Conservation (phyloP, 2,888 invertebrate species). For the Tuberolachnus salignus region DNA sequence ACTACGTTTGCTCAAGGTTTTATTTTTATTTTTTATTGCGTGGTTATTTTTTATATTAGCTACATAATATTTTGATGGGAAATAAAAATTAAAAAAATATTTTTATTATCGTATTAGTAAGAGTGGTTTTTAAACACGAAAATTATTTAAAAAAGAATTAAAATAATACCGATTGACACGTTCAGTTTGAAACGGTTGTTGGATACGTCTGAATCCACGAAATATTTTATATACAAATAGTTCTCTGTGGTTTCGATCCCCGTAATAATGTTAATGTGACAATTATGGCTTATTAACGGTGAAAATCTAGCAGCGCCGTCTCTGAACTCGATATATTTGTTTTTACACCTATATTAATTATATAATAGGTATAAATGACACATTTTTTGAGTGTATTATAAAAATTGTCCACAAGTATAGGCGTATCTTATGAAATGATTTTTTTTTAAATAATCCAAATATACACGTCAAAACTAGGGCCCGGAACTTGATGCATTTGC, state of each 20-base stretch:
- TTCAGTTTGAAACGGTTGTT: constrained; percentile 71
- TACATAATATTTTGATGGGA: no score
- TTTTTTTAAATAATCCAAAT: no score
- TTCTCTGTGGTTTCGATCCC: constrained; percentile 67
- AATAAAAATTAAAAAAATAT: no score
- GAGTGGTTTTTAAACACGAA: no score
- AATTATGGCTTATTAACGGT: constrained; percentile 71
- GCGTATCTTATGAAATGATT: background rate
- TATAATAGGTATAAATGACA: background rate
- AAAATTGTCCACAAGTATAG: background rate
- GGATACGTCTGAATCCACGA: constrained; percentile 73
- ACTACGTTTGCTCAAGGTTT: no score
- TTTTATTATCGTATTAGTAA: no score
- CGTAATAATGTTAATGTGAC: constrained; percentile 64
- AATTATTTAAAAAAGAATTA: background rate
- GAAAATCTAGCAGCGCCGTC: constrained; percentile 81
- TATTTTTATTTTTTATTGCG: no score
- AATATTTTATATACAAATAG: constrained; percentile 72
- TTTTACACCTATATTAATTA: constrained; percentile 64
- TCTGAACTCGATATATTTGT: constrained; percentile 77
- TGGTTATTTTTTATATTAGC: no score
- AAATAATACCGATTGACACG: constrained; percentile 37
- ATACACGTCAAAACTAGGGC: no score
- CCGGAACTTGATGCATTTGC: no score
- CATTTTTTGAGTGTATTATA: background rate